Base-by-base conservation (phyloP, 2,113 vertebrate genomes). In the Chascanopsetta lugubris region DNA sequence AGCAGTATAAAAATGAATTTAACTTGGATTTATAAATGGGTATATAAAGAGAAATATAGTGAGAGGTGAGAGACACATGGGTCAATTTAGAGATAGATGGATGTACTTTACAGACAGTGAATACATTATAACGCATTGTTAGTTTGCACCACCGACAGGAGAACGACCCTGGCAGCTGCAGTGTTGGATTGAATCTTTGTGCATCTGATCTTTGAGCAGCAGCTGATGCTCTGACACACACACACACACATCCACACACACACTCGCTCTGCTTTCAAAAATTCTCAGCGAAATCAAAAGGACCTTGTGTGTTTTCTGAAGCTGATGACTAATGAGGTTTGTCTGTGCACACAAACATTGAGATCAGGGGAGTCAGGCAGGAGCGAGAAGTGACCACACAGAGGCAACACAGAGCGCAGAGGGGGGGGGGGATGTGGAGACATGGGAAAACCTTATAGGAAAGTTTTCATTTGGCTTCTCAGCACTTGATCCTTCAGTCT, bases 311-410 rank as follows among this genome's bases (percentile, higher is more conserved):
- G 49, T 78, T 68, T 42, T 9, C 36, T 7, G 48, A 43, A 57
- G 63, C 56, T 67, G 59, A 48, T 46, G 54, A 80, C 47, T 63
- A 78, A 86, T 68, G 61, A 77, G 43, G 51, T 46, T 40, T 17
- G 40, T 72, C 65, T 49, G 61, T 27, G 69, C 9, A 18, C 9
- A 18, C 36, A 21, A 42, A 54, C 10, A 15, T 20, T 43, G 48
- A 62, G 25, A 43, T 7, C n/a, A n/a, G n/a, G n/a, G n/a, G n/a
- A n/a, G 36, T 51, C 30, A 38, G 25, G 48, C 49, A 63, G 53
- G 6, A 63, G 59, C 34, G 40, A 72, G 65, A 57, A 30, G 48
- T 59, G 69, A 75, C 43, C 45, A 22, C 61, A 42, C 7, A 49
- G 12, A 61, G 12, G 54, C 43, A 69, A 65, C 36, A 26, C 21